Evolutionary conservation across 1,140 invertebrate species (phyloP), one percentile per base, ranked within the genome.

Genomic region (Bombus haemorrhoidalis): DNA sequence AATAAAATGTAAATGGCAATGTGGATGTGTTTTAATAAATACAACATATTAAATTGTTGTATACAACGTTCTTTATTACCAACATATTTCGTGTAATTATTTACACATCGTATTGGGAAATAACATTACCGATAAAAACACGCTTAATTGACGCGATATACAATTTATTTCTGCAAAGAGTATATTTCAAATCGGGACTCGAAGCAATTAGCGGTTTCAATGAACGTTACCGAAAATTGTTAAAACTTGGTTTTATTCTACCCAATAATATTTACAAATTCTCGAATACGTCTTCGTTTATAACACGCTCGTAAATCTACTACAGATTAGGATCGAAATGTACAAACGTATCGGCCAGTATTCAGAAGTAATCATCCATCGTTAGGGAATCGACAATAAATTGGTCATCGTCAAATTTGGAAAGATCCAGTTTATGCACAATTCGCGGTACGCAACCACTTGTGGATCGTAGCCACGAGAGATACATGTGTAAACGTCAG

Each of bases 371-470:
- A 9, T 12, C 9, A 12, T 32, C 15, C 1, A 25, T 71, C 47
- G 25, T 18, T 18, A 32, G 1, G 6, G 25, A 28, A 77, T 80
- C 32, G n/a, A 25, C 0, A 4, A 39, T 4, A 39, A 80, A 80
- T 72, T 34, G 32, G 39, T 43, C 41, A 53, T 41, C 41, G 69
- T 73, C 34, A 47, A 85, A 81, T 59, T 85, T 74, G 69, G 62
- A 75, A 75, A 43, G 22, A 81, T 59, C 78, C 8, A 43, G 84
- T 68, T 81, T 47, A 12, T 32, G 34, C 34, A 53, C 18, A 34
- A 59, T 32, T 74, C 68, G 32, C 82, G 68, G 75, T 87, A 79
- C 71, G 88, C 93, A 93, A 94, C 93, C 93, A 94, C 93, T 94
- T 94, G 93, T 94, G 92, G 93, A 93, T 92, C 80, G 69, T 32